These are phyloP conservation scores for Drosophila mulleri DNA, from an alignment of 2,888 invertebrate species.

Conservation along the genomic window DNA sequence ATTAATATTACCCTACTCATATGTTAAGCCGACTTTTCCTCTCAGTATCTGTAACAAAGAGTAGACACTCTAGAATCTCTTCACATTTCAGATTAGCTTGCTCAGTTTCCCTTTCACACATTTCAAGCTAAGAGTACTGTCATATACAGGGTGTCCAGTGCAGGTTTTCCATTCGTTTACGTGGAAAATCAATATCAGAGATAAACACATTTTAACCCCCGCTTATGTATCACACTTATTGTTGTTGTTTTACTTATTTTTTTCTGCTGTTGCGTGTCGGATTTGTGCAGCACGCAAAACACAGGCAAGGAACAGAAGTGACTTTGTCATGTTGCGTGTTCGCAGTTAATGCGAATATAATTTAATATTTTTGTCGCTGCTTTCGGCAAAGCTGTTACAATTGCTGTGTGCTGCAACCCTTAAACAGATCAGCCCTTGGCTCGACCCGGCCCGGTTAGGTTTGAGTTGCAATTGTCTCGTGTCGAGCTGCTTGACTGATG, in stretches of 20 bases:
- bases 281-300: constrained; percentile 66
- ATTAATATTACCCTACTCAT: not conserved
- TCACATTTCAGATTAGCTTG: not conserved
- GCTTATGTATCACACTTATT: constrained; percentile 7
- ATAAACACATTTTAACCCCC: constrained; percentile 18
- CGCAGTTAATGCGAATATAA: constrained; percentile 75
- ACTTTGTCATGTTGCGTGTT: constrained; percentile 73
- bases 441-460: constrained; percentile 14
- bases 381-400: constrained; percentile 61
- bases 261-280: constrained; percentile 55
- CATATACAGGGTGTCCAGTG: constrained; percentile 31
- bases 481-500: constrained; percentile 67
- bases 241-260: not conserved
- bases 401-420: constrained; percentile 36
- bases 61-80: not conserved
- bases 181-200: constrained; percentile 33
- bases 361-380: constrained; percentile 66
- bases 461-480: constrained; percentile 67
- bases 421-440: constrained; percentile 1
- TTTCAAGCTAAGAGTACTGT: not conserved
- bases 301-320: constrained; percentile 58
- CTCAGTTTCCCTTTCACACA: not conserved
- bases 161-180: not conserved
- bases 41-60: not conserved
- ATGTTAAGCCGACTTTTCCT: not conserved